Conservation (phyloP, 2,797 vertebrate genomes). For the Tamandua tetradactyla region DNA sequence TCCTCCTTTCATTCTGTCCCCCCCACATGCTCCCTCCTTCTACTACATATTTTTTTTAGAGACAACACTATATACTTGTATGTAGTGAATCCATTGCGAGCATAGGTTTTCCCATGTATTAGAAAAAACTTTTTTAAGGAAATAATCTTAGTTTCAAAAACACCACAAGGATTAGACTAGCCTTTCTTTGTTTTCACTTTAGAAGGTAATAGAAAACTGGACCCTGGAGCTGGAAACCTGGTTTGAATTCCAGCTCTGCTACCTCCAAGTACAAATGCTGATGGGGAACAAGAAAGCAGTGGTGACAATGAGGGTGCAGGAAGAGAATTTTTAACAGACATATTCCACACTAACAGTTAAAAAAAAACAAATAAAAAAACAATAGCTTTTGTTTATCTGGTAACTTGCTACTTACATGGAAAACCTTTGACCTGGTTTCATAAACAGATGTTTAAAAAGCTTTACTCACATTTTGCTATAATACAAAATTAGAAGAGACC, state of each 20-base stretch:
- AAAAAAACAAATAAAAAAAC: not conserved
- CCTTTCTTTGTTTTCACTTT: not conserved
- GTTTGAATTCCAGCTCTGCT: not conserved
- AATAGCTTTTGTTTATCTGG: not conserved
- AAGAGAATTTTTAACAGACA: constrained; percentile 12
- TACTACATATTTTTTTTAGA: too few species aligned
- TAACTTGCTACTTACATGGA: not conserved
- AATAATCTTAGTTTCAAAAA: not conserved
- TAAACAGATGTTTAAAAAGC: not conserved
- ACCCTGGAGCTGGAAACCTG: not conserved
- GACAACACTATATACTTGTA: not conserved
- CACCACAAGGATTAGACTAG: not conserved
- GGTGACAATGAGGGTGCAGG: not conserved
- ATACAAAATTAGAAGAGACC: not conserved
- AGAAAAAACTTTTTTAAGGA: not conserved
- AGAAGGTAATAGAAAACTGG: not conserved
- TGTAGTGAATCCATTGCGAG: not conserved
- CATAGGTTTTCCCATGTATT: not conserved
- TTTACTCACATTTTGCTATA: not conserved
- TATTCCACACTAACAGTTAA: not conserved
- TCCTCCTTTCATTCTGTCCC: not conserved
- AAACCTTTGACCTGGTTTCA: not conserved
- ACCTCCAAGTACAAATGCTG: not conserved
- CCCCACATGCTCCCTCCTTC: not conserved
- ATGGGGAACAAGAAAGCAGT: not conserved